phyloP scores from a whole-genome alignment of 2,888 invertebrate species.

The Caradrina clavipalpis region DNA sequence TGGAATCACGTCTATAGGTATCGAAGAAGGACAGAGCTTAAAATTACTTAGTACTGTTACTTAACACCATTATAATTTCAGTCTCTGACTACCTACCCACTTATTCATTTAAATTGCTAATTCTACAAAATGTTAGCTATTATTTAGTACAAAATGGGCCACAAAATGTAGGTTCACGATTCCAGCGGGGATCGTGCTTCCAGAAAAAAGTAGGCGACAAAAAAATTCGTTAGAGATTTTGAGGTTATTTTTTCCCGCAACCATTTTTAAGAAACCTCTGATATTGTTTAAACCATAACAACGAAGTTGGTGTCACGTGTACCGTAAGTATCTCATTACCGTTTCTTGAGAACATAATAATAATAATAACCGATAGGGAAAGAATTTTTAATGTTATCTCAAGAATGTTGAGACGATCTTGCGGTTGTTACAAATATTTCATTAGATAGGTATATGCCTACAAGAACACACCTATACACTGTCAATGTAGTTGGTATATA shows the following conservation, averaged over 20 bases:
- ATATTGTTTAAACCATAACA: constrained; percentile 30
- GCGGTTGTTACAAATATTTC: constrained; percentile 37
- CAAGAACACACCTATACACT: constrained; percentile 3
- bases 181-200: not conserved
- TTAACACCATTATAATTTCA: not conserved
- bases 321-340: constrained; percentile 51
- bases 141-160: not conserved
- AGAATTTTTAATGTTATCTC: constrained; percentile 39
- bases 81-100: not conserved
- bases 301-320: constrained; percentile 39
- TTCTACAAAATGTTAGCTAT: not conserved
- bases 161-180: not conserved
- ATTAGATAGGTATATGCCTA: not conserved
- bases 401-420: constrained; percentile 25
- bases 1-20: constrained; percentile 13
- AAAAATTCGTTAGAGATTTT: constrained; percentile 19
- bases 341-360: constrained; percentile 45
- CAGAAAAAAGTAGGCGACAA: not conserved
- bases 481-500: not conserved
- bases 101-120: constrained; percentile 26
- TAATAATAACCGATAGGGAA: constrained; percentile 39
- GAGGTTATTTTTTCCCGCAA: not conserved
- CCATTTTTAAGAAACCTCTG: constrained; percentile 12
- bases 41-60: not conserved
- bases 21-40: not conserved